Base-by-base conservation (phyloP, 2,888 invertebrate genomes). In the Dolichomitus sp. region DNA sequence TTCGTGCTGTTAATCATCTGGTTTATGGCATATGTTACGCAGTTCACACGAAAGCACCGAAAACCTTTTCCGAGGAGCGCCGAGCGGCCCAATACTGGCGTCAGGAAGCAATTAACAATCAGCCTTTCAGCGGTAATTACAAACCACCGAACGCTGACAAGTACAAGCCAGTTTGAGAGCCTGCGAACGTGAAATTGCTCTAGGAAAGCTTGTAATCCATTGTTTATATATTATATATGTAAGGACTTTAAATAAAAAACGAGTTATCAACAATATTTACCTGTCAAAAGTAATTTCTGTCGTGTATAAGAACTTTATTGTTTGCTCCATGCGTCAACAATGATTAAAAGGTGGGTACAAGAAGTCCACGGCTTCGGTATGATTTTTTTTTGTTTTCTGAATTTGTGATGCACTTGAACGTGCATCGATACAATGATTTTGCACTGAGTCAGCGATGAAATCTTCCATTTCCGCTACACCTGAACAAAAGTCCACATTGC, bases 21-120 rank as follows among this genome's bases (percentile, higher is more conserved):
- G 30, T 59, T 54, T 33, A 27, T 61, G 17, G 30, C 14, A 52
- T 33, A 17, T 61, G 14, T 61, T 42, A 14, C 33, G 4, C 74
- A 82, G 82, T 82, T 19, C 19, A 78, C 65, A 65, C 78, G 14
- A 17, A 83, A 59, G 87, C 72, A n/a, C 89, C 89, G 14, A n/a
- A n/a, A 12, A 84, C 85, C n/a, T 87, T 88, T 48, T 81, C 79
- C 11, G 69, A 76, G 37, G 87, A 89, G 63, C 42, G 37, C 6
- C 83, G 89, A 68, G 87, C 87, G 11, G 84, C 81, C 0, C 87
- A 88, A 72, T 89, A 89, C 77, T 87, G 88, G 76, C 85, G 87
- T 17, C 75, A 65, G 72, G 85, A 87, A 54, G 87, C 79, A 0
- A 79, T 86, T 17, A 90, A 89, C 76, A 75, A 78, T 27, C 73